These are phyloP conservation scores for Corythornis madagascariensis DNA, from an alignment of 2,113 vertebrate genomes.

Conservation along the genomic window DNA sequence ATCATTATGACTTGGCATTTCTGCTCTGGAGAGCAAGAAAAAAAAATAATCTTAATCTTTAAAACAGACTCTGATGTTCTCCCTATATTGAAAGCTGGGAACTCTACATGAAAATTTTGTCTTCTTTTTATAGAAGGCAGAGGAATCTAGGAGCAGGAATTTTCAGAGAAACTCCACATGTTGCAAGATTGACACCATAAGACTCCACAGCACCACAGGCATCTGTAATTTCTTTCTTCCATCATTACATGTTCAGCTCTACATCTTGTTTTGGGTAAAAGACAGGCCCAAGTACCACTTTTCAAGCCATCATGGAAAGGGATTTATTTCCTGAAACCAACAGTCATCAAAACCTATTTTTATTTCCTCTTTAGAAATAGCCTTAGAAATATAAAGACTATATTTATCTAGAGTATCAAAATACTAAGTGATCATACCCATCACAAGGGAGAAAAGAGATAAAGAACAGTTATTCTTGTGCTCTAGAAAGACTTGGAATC, in stretches of 20 bases:
- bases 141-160: neutral
- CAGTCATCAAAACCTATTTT: neutral
- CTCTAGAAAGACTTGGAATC: conserved; percentile 6
- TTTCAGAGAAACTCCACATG: neutral
- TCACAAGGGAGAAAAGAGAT: neutral
- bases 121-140: neutral
- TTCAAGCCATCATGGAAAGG: neutral
- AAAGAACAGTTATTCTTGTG: neutral
- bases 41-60: neutral
- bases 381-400: neutral
- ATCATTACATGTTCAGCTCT: neutral
- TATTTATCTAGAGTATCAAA: conserved; percentile 8
- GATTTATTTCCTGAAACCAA: neutral
- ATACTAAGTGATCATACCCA: neutral
- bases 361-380: neutral
- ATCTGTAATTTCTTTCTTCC: neutral
- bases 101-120: neutral
- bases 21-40: neutral
- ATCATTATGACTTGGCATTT: neutral
- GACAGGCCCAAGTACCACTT: neutral
- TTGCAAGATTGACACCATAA: neutral
- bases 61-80: neutral
- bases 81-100: neutral
- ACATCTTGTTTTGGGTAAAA: neutral
- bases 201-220: neutral